phyloP scores from a whole-genome alignment of 2,113 vertebrate genomes.

The Vireo altiloquus region DNA sequence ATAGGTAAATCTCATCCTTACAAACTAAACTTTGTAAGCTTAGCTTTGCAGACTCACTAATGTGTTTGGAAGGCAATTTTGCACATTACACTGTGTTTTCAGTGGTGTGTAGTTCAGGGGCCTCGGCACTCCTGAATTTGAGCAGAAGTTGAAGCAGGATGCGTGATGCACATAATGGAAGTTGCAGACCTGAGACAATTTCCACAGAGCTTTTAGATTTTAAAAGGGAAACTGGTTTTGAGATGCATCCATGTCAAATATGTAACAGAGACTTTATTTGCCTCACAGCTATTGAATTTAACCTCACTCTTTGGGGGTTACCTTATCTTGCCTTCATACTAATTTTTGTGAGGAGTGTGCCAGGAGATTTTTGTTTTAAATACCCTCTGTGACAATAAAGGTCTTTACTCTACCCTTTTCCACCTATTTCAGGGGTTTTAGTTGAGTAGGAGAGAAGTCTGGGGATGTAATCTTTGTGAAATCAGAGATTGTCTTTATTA shows the following conservation, averaged over 20 bases:
- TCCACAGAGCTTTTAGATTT: background rate
- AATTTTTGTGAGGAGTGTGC: background rate
- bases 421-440: constrained; percentile 27
- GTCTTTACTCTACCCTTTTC: background rate
- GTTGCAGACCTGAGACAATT: background rate
- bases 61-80: background rate
- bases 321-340: background rate
- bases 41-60: background rate
- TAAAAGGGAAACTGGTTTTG: background rate
- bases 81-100: background rate
- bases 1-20: background rate
- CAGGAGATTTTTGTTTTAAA: background rate
- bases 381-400: background rate
- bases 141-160: background rate
- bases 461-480: constrained; percentile 58
- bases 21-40: background rate
- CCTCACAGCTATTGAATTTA: constrained; percentile 9
- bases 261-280: constrained; percentile 2
- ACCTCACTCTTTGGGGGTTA: background rate
- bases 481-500: constrained; percentile 66
- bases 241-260: background rate
- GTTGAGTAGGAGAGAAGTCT: constrained; percentile 4
- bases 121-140: background rate
- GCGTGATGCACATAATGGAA: background rate
- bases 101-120: background rate